Conservation (phyloP, 2,888 invertebrate species). For the Argyresthia albistria region DNA sequence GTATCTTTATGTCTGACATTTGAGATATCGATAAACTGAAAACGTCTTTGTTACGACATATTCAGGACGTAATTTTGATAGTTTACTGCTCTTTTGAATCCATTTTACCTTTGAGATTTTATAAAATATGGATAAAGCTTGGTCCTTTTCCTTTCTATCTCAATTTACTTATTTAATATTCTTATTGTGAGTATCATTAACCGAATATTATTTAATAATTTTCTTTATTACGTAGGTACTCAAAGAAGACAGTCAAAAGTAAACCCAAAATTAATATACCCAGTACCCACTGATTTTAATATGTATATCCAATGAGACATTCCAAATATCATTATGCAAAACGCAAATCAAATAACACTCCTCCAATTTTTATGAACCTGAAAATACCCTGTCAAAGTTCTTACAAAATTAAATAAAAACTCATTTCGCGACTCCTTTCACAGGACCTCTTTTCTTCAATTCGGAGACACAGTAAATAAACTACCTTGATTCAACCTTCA, state of each 20-base stretch:
- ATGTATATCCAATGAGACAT: no score
- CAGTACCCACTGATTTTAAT: no score
- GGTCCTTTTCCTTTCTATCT: no score
- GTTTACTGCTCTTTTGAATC: neutral
- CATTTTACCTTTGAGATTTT: no score
- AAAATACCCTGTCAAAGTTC: neutral
- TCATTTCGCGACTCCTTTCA: constrained; percentile 51
- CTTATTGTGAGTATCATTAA: no score
- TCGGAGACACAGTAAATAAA: constrained; percentile 44
- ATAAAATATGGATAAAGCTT: no score
- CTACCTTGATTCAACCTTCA: constrained; percentile 7
- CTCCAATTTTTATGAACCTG: neutral
- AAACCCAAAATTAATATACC: no score
- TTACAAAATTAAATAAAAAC: constrained; percentile 44
- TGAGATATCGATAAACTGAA: constrained; percentile 1
- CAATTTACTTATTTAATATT: no score
- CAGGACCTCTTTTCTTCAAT: constrained; percentile 34
- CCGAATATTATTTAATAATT: no score
- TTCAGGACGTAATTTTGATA: neutral
- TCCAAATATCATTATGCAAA: no score
- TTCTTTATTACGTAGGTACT: no score
- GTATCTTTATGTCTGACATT: neutral
- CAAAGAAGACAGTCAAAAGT: no score
- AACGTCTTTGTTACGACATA: neutral
- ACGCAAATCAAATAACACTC: neutral